phyloP scores from a whole-genome alignment of 2,797 vertebrate genomes.

The Neosilurus mollespiculum region DNA sequence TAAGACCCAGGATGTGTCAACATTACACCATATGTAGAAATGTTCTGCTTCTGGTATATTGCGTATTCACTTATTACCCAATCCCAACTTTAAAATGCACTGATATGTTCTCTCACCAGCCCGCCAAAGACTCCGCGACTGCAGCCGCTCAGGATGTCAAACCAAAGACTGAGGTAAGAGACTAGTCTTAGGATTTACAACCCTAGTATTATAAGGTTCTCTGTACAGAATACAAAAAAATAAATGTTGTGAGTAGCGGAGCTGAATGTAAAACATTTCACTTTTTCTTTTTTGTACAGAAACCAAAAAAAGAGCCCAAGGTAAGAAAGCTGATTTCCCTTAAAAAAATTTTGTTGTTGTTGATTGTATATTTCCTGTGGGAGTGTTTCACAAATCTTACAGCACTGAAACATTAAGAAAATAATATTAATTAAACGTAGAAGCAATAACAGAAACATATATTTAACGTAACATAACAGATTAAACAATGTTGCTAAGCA shows the following conservation, averaged over 20 bases:
- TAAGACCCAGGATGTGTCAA: conserved; percentile 16
- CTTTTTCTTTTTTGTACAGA: conserved; percentile 3
- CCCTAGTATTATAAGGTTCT: too few species aligned
- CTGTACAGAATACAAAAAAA: too few species aligned
- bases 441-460: background rate
- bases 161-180: conserved; percentile 60
- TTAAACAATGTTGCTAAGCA: background rate
- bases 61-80: background rate
- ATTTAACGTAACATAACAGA: background rate
- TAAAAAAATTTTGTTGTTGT: too few species aligned
- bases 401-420: background rate
- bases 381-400: background rate
- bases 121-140: conserved; percentile 16
- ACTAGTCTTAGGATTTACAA: background rate
- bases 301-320: conserved; percentile 40
- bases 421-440: background rate
- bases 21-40: background rate
- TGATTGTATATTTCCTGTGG: background rate
- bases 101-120: conserved; percentile 10
- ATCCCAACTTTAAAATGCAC: background rate
- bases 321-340: conserved; percentile 15
- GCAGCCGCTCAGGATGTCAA: conserved; percentile 49
- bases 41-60: background rate
- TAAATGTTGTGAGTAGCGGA: background rate
- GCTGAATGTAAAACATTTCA: background rate